Conservation (phyloP, 37 sponge, comb jelly and placozoan species). For the Eunapius fragilis region DNA sequence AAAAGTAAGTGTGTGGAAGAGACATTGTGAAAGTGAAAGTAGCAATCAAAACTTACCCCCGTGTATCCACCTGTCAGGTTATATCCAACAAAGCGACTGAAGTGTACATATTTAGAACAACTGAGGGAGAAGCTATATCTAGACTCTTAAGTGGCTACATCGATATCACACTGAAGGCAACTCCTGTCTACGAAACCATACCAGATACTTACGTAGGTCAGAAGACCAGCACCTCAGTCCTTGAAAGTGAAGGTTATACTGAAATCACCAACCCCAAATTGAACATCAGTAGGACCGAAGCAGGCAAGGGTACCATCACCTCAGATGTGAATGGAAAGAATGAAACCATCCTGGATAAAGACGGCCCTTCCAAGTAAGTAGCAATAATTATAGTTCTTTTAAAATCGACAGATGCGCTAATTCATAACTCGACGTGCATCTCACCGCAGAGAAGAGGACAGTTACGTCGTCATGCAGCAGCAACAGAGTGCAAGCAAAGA, state of each 20-base stretch:
- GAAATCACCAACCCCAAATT: not conserved
- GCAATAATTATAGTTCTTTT: too few relatives aligned
- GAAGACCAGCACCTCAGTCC: too few relatives aligned
- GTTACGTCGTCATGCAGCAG: not conserved
- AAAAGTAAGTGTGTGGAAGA: too few relatives aligned
- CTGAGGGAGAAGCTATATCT: conserved; percentile 72
- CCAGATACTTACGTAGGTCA: too few relatives aligned
- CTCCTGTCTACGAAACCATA: not conserved
- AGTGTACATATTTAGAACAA: conserved; percentile 25
- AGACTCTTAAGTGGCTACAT: conserved; percentile 62
- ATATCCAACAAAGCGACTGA: not conserved
- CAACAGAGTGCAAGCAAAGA: not conserved
- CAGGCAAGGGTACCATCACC: too few relatives aligned
- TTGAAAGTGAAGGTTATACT: not conserved
- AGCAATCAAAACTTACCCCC: not conserved
- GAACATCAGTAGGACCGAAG: not conserved
- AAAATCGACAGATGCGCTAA: not conserved
- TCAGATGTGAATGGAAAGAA: too few relatives aligned
- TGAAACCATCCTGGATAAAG: too few relatives aligned
- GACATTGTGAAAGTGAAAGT: not conserved
- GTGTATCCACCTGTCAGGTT: not conserved
- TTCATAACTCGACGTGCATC: not conserved
- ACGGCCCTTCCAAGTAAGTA: too few relatives aligned
- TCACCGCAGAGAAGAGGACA: not conserved
- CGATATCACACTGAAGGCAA: conserved; percentile 57